Evolutionary conservation across 2,888 invertebrate genomes (phyloP), one percentile per base, ranked within the genome.

Genomic region (Xestia ashworthii): DNA sequence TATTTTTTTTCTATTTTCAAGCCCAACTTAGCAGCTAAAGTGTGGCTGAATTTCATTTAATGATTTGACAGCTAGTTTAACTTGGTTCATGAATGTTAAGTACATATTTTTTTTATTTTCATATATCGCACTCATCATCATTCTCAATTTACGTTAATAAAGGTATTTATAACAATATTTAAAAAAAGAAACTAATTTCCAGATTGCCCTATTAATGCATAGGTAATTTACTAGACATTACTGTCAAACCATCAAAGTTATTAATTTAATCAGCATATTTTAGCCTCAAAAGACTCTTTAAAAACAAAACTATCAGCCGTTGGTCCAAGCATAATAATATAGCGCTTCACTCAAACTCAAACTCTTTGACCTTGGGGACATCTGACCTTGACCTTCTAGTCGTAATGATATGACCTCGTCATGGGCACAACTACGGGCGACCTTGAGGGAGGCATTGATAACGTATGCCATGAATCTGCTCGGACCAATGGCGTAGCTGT

Each of bases 401-500:
- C 89, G 89, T 92, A 92, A 89, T 76, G 78, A 79, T 79, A 79
- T 76, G 90, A 88, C 88, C 92, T 92, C 92, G 90, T 90, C 89
- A 92, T 91, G 85, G 95, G 95, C 88, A 96, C 93, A 83, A 96
- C 92, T 83, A 95, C 93, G 78, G 96, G 95, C 80, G 96, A 95
- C 91, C 96, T 92, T 89, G 96, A 94, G n/a, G 96, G 96, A 80
- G 97, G 97, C 97, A 97, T 97, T 80, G 97, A 95, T 90, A 97
- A 93, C 74, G 96, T 97, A 88, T 96, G 95, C 97, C 97, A 97
- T 87, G 97, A 97, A 89, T 96, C 96, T 92, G 97, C 96, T 94
- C 96, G 97, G 97, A 97, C 97, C 96, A 97, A 96, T 86, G 96
- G 96, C 92, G 96, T 93, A 44, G 95, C 97, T 97, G 96, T 91